phyloP scores from a whole-genome alignment of 2,888 invertebrate species.

The Odontocerum albicorne region DNA sequence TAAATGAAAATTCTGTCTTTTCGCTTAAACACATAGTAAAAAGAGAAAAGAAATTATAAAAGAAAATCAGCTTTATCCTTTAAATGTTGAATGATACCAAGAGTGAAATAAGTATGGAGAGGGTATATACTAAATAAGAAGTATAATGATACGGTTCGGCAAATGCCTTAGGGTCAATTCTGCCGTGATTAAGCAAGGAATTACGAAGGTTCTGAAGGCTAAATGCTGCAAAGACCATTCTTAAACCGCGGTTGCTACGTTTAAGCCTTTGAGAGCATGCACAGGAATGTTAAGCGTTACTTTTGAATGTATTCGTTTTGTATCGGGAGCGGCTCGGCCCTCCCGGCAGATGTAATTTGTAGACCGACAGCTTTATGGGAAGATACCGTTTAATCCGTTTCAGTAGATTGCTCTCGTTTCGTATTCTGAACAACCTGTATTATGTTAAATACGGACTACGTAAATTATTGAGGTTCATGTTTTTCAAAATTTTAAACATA shows the following conservation, averaged over 20 bases:
- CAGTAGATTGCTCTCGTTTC: constrained; percentile 2
- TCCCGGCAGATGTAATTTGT: constrained; percentile 20
- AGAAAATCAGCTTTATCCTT: no score
- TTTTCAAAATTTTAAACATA: no score
- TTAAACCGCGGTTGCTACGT: constrained; percentile 1
- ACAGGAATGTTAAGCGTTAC: constrained; percentile 11
- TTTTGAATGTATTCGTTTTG: constrained; percentile 13
- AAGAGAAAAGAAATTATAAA: no score
- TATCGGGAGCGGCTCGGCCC: constrained; percentile 11
- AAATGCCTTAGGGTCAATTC: constrained; percentile 8
- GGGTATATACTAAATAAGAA: no score
- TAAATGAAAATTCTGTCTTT: no score
- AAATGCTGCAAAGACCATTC: constrained; percentile 12
- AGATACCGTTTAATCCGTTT: constrained; percentile 12
- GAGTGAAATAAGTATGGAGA: no score
- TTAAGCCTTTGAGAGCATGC: not conserved
- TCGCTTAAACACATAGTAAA: no score
- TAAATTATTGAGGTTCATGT: no score
- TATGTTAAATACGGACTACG: not conserved
- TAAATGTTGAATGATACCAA: no score
- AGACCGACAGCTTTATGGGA: not conserved
- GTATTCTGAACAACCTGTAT: not conserved
- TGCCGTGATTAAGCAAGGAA: constrained; percentile 24
- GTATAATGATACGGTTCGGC: constrained; percentile 8
- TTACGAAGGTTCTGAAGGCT: constrained; percentile 5